Evolutionary conservation across 2,113 vertebrate species (phyloP).

Genomic region (Stigmatopora argus): DNA sequence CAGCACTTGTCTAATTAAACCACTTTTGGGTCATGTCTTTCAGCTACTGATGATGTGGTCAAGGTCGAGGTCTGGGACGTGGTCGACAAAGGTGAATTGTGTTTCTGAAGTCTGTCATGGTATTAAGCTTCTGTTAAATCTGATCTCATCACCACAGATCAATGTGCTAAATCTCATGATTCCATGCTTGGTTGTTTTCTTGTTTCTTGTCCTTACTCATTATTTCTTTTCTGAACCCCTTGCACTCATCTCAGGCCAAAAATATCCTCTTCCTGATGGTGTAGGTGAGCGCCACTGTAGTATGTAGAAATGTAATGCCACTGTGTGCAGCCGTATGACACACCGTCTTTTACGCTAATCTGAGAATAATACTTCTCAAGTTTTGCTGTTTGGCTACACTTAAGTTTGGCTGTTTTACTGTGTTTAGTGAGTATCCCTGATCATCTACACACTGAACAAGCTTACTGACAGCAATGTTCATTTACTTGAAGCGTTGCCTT

Average conservation of each 20-base stretch:
- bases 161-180: conserved; percentile 8
- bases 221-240: conserved; percentile 54
- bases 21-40: background rate
- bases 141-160: conserved; percentile 6
- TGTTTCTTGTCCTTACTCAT: conserved; percentile 34
- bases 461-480: background rate
- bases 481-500: background rate
- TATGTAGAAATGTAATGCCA: conserved; percentile 42
- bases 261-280: conserved; percentile 75
- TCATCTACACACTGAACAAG: conserved; percentile 18
- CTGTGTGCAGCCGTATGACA: conserved; percentile 49
- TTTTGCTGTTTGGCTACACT: conserved; percentile 18
- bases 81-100: conserved; percentile 90
- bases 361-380: conserved; percentile 31
- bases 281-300: conserved; percentile 71
- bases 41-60: conserved; percentile 95
- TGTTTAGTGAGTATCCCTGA: conserved; percentile 3
- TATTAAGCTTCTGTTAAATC: background rate
- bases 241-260: conserved; percentile 74
- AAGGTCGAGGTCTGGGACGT: conserved; percentile 99
- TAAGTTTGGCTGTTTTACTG: conserved; percentile 25
- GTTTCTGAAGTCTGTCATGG: background rate
- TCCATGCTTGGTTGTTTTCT: conserved; percentile 18
- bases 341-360: conserved; percentile 35
- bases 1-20: conserved; percentile 6